Conservation (phyloP, 2,797 vertebrate species). For the Oceanodroma leucorhoa region DNA sequence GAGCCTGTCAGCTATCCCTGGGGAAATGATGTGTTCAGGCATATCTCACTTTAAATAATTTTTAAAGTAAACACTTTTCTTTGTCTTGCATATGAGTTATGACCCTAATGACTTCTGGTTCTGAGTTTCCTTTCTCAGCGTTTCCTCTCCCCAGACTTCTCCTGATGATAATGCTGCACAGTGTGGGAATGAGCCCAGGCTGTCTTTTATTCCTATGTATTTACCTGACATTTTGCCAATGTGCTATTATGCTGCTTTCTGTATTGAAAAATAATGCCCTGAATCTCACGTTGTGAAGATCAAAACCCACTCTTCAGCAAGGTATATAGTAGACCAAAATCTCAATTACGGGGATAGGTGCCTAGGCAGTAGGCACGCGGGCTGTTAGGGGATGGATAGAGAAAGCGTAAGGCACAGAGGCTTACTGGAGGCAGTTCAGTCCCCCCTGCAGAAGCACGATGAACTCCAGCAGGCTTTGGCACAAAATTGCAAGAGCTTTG, state of each 20-base stretch:
- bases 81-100: slow-evolving; percentile 39
- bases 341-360: accelerated
- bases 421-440: background rate
- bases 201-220: background rate
- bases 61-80: slow-evolving; percentile 11
- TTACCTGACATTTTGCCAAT: slow-evolving; percentile 7
- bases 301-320: background rate
- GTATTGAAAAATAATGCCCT: background rate
- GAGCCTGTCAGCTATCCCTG: background rate
- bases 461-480: background rate
- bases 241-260: background rate
- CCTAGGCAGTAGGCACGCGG: accelerated
- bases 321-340: background rate
- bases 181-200: background rate
- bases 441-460: background rate
- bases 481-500: background rate
- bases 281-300: background rate
- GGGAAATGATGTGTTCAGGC: background rate
- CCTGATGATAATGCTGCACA: background rate
- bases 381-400: background rate
- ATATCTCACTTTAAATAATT: slow-evolving; percentile 4
- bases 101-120: slow-evolving; percentile 16
- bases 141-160: background rate
- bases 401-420: background rate
- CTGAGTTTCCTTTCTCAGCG: background rate